A percentile compares a stretch with the other conserved stretches of the same genome.
These are phyloP conservation scores for Kuschelorhynchus macadamiae DNA, from an alignment of 2,888 invertebrate genomes.

Conservation along the genomic window DNA sequence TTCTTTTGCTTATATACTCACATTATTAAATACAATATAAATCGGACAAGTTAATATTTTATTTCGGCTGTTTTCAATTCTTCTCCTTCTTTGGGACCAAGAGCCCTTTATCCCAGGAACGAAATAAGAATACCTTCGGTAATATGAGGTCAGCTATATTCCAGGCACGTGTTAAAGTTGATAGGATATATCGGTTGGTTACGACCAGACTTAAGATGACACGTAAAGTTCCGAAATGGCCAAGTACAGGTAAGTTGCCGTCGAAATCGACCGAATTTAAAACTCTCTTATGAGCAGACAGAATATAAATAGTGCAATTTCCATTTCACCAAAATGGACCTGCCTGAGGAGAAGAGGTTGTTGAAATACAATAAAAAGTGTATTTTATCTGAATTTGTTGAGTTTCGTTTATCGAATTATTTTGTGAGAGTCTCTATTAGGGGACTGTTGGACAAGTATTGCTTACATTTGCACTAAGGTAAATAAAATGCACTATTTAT, in stretches of 20 bases:
- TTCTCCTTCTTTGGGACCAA: conserved; percentile 3
- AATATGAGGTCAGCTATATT: conserved; percentile 21
- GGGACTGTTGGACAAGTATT: no score
- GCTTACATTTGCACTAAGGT: no score
- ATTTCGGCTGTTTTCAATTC: conserved; percentile 28
- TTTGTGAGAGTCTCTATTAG: neutral
- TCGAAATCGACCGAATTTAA: conserved; percentile 32
- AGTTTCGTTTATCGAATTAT: conserved; percentile 12
- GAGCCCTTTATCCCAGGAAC: conserved; percentile 20
- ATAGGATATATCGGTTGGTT: conserved; percentile 32
- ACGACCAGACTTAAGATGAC: conserved; percentile 37
- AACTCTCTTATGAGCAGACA: conserved; percentile 37
- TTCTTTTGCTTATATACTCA: no score
- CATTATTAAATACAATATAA: neutral
- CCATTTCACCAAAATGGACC: conserved; percentile 7
- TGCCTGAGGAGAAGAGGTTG: neutral
- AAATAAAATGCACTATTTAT: no score
- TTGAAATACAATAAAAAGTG: conserved; percentile 12
- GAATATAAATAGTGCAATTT: conserved; percentile 36
- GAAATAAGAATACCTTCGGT: conserved; percentile 25
- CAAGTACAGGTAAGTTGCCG: conserved; percentile 24
- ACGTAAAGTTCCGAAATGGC: conserved; percentile 36
- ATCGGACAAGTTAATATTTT: conserved; percentile 14
- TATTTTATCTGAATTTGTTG: conserved; percentile 13
- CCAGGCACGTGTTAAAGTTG: conserved; percentile 18